Conservation (phyloP, 2,888 invertebrate genomes). For the Rhorus exstirpatorius region DNA sequence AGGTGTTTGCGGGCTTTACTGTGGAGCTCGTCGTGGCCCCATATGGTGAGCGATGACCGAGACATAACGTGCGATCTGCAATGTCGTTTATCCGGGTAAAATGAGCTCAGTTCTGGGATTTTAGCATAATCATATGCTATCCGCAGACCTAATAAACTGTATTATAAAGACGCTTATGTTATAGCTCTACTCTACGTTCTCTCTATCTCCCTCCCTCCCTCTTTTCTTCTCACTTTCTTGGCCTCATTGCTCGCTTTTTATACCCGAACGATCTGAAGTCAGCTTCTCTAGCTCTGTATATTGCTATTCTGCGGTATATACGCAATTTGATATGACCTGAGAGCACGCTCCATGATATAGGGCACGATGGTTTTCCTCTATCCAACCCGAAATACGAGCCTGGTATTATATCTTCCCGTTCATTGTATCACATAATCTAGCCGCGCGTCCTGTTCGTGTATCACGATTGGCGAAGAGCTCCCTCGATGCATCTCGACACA, state of each 20-base stretch:
- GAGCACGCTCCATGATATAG: slow-evolving; percentile 33
- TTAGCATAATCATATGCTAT: slow-evolving; percentile 81
- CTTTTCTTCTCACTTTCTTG: not conserved
- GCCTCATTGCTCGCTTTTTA: not conserved
- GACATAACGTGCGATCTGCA: slow-evolving; percentile 77
- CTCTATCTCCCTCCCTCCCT: slow-evolving; percentile 3
- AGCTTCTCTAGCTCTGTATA: slow-evolving; percentile 21
- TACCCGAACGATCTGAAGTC: slow-evolving; percentile 12
- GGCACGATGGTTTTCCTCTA: not conserved
- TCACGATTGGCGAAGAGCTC: not conserved
- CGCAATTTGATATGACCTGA: slow-evolving; percentile 44
- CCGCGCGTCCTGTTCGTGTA: slow-evolving; percentile 7
- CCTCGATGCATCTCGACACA: not conserved
- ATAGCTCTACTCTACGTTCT: slow-evolving; percentile 46
- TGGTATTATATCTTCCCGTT: slow-evolving; percentile 60
- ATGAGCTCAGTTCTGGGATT: slow-evolving; percentile 75
- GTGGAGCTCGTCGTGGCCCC: slow-evolving; percentile 7
- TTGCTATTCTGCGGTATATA: slow-evolving; percentile 34
- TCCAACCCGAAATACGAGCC: not conserved
- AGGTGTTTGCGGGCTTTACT: slow-evolving; percentile 5
- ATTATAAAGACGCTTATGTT: slow-evolving; percentile 73
- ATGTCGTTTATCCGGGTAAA: slow-evolving; percentile 74
- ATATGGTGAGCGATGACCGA: slow-evolving; percentile 20
- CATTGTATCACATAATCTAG: slow-evolving; percentile 58
- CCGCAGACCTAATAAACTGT: slow-evolving; percentile 80